Evolutionary conservation across 2,888 invertebrate genomes (phyloP).

Genomic region (Neelides folsomi): DNA sequence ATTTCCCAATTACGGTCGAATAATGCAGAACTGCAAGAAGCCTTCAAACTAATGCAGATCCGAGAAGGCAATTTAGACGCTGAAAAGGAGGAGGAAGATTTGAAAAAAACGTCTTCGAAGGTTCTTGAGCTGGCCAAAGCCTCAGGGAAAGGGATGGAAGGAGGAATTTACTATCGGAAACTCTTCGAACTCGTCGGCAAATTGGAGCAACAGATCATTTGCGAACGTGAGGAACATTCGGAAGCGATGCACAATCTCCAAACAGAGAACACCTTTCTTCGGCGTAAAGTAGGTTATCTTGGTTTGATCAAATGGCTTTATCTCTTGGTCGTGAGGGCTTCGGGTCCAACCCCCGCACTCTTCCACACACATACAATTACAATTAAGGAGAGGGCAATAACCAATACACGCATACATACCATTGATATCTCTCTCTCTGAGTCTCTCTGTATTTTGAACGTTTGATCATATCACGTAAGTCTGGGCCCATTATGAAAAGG

Average conservation of each 20-base stretch:
- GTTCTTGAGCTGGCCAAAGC: background rate
- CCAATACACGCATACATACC: no score
- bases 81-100: background rate
- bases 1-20: constrained; percentile 31
- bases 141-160: background rate
- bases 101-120: no score
- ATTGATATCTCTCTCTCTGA: no score
- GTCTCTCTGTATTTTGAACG: no score
- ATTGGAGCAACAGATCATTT: constrained; percentile 14
- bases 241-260: constrained; percentile 17
- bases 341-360: background rate
- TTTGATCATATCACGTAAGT: no score
- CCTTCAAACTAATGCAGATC: constrained; percentile 4
- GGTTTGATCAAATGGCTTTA: background rate
- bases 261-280: constrained; percentile 25
- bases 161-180: background rate
- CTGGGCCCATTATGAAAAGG: no score
- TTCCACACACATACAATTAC: no score
- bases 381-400: no score
- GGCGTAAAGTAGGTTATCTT: constrained; percentile 18
- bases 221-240: constrained; percentile 13
- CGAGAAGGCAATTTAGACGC: no score
- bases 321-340: background rate
- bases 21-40: constrained; percentile 33
- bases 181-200: constrained; percentile 4